These are phyloP conservation scores for Aphodius sticticus DNA, from an alignment of 2,888 invertebrate species.

Conservation along the genomic window DNA sequence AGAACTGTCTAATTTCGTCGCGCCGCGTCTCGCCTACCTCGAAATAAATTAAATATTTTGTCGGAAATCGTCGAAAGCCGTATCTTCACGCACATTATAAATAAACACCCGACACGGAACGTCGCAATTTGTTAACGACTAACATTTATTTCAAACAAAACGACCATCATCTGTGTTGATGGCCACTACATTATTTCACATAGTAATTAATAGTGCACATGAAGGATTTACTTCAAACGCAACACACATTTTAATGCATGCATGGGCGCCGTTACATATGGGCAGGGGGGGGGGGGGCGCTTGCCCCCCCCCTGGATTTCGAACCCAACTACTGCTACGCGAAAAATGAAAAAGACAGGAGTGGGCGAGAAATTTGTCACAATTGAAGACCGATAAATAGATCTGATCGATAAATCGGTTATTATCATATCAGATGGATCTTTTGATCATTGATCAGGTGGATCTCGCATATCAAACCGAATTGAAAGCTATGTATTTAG, in stretches of 20 bases:
- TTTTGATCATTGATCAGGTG: too few relatives aligned
- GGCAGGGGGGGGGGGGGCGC: too few relatives aligned
- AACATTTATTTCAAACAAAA: neutral
- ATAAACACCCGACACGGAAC: neutral
- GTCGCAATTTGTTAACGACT: slow-evolving; percentile 10
- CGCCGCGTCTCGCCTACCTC: slow-evolving; percentile 15
- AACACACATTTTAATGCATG: neutral
- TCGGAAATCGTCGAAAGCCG: slow-evolving; percentile 23
- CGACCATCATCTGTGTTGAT: neutral
- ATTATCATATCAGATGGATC: too few relatives aligned
- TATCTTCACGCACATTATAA: slow-evolving; percentile 17
- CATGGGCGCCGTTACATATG: too few relatives aligned
- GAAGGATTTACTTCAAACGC: neutral
- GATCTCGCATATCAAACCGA: too few relatives aligned
- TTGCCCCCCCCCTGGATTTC: too few relatives aligned
- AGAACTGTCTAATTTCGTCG: neutral
- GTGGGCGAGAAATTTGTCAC: too few relatives aligned
- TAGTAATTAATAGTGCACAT: neutral
- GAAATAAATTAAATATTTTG: slow-evolving; percentile 19
- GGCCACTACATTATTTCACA: neutral
- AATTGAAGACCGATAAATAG: too few relatives aligned
- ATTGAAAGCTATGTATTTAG: too few relatives aligned
- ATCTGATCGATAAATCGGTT: too few relatives aligned
- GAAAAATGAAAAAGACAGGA: too few relatives aligned
- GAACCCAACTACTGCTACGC: too few relatives aligned